Evolutionary conservation across 1,140 invertebrate species (phyloP), one percentile per base, ranked within the genome.

Genomic region (Trissolcus basalis): DNA sequence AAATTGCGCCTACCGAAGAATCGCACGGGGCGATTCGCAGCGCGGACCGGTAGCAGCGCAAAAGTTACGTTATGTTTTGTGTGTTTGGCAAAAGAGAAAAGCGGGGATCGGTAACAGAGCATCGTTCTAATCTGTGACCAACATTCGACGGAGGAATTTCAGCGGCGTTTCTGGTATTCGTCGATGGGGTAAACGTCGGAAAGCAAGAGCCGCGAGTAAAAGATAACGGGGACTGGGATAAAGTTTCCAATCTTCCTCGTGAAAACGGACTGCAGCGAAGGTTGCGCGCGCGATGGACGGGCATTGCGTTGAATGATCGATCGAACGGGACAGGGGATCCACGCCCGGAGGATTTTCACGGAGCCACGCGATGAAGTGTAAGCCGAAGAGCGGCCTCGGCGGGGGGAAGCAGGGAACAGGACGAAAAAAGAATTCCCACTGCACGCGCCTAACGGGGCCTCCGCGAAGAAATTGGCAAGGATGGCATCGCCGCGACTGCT

Each of bases 341-440:
- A 79, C 75, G 80, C 78, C 76, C 71, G 75, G 71, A 79, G 77
- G 77, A 81, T 78, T 79, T 81, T 77, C 80, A 79, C 79, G 72
- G 19, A 77, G 72, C 72, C 76, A 75, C 69, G 72, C 72, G 72
- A 76, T 70, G 65, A 77, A 70, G 74, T 53, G 65, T 50, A 71
- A 65, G 70, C 19, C 19, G 49, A 71, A 77, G 70, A 74, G 67
- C 53, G 44, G 60, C 43, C 45, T 49, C 51, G 50, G 50, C 51
- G 58, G 51, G 53, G 14, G 35, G 50, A 43, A 50, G 59, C 60
- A 60, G 39, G 39, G 61, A 78, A 70, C 56, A 33, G 39, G 69
- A 67, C 15, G 70, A 74, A 80, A 79, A 73, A 78, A 72, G 64
- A 65, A 63, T 70, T 72, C 76, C 76, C 72, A 77, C 61, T 74